A percentile compares a stretch with the other conserved stretches of the same genome.
Evolutionary conservation across 2,888 invertebrate species (phyloP).

Genomic region (Drosophila picticornis): DNA sequence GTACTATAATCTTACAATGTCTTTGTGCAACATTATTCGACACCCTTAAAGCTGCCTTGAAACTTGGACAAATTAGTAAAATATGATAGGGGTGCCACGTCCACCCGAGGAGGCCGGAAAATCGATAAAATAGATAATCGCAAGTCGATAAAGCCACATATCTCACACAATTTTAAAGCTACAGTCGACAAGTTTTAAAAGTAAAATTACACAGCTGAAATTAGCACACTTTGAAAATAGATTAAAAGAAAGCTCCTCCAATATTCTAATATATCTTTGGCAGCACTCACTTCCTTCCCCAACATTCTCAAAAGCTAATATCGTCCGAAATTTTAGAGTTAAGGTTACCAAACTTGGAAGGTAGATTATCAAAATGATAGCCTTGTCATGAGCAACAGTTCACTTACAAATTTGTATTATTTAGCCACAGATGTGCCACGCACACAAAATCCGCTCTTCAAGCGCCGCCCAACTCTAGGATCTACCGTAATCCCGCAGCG

Average conservation of each 20-base stretch:
- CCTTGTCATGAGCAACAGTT: not conserved
- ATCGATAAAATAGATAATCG: not conserved
- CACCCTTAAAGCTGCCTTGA: too few species aligned
- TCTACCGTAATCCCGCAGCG: conserved; percentile 67
- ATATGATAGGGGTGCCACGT: not conserved
- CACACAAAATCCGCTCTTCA: conserved; percentile 85
- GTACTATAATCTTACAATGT: too few species aligned
- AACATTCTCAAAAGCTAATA: not conserved
- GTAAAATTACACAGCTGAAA: not conserved
- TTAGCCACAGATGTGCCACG: conserved; percentile 84
- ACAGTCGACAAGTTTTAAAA: not conserved
- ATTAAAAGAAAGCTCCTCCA: not conserved
- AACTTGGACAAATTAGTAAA: not conserved
- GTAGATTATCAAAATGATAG: not conserved
- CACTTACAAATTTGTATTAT: not conserved
- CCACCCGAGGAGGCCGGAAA: not conserved
- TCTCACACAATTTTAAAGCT: not conserved
- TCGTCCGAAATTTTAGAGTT: not conserved
- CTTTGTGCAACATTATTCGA: too few species aligned
- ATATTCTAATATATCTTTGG: not conserved
- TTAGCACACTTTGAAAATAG: not conserved
- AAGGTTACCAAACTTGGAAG: not conserved
- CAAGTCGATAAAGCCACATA: not conserved
- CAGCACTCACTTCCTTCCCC: not conserved
- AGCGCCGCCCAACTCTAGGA: conserved; percentile 83